These are phyloP conservation scores for Homarus gammarus DNA, from an alignment of 2,888 invertebrate genomes.

Conservation along the genomic window DNA sequence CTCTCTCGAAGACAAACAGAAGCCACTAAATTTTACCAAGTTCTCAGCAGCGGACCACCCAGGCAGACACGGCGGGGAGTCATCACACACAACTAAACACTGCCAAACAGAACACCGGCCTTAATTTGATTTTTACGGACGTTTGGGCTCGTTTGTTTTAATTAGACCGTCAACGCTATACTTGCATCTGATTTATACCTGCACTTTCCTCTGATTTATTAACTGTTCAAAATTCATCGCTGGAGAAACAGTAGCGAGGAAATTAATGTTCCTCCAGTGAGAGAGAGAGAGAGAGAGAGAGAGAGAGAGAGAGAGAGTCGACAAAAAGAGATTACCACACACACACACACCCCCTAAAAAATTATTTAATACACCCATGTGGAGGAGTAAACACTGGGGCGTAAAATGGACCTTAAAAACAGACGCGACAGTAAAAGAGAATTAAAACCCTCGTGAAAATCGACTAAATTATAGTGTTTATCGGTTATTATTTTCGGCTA, in stretches of 20 bases:
- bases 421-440: slow-evolving; percentile 28
- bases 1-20: too few relatives aligned
- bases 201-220: slow-evolving; percentile 31
- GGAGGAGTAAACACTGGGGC: slow-evolving; percentile 32
- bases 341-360: too few relatives aligned
- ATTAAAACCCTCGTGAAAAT: slow-evolving; percentile 40
- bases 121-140: slow-evolving; percentile 19
- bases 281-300: neutral
- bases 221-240: slow-evolving; percentile 29
- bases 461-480: slow-evolving; percentile 36
- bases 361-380: neutral
- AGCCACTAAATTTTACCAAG: too few relatives aligned
- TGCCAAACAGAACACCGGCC: neutral
- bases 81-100: neutral
- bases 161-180: slow-evolving; percentile 35
- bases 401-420: slow-evolving; percentile 22
- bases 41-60: too few relatives aligned
- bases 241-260: neutral
- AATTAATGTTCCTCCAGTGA: slow-evolving; percentile 8
- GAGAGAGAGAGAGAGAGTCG: neutral
- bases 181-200: slow-evolving; percentile 24
- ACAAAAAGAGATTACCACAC: slow-evolving; percentile 6
- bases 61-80: neutral
- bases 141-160: slow-evolving; percentile 23
- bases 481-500: slow-evolving; percentile 38